Base-by-base conservation (phyloP, 2,113 vertebrate species). In the Scortum barcoo region DNA sequence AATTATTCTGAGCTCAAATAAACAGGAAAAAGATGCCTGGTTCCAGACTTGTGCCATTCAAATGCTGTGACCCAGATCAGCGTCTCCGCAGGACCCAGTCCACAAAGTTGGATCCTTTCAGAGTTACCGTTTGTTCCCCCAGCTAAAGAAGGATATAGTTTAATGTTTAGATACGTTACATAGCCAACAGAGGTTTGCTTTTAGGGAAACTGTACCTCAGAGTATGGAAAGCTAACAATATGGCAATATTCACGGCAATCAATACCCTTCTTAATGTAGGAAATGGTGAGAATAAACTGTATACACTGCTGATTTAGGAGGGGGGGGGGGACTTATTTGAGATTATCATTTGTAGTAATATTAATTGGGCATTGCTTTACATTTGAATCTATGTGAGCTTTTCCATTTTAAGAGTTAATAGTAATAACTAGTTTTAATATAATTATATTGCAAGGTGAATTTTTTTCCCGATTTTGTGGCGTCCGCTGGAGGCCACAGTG, bases 21-120 rank as follows among this genome's bases (percentile, higher is more conserved):
- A 53, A 17, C 1, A 10, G 14, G 14, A 26, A 4, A 50, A 36
- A 24, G 10, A 4, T 36, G 13, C n/a, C 11, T 24, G 19, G 20
- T 60, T 11, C 3, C 13, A 58, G 3, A 44, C 46, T 19, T 36
- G 19, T 26, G 19, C 6, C 17, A 46, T 50, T 75, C 46, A 63
- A 26, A 58, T 76, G 50, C 54, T 63, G 36, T 84, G 88, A 86
- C 84, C 81, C 66, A 86, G 0, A 81, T 89, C 26, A 56, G 33
- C 5, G 17, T 44, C 24, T 69, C 17, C 57, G 28, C 28, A 40
- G 24, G 28, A 61, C 13, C 14, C 17, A 44, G 26, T 48, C 57
- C 57, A 42, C 57, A 3, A 20, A 69, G 5, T 12, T 53, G 33
- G 46, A 62, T 20, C 12, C 1, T 26, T 19, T 19, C 6, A 51